Percentiles rank a stretch among this genome's conserved stretches.
These are phyloP conservation scores for Clarias pachynema DNA, from an alignment of 2,797 vertebrate species.

Conservation along the genomic window DNA sequence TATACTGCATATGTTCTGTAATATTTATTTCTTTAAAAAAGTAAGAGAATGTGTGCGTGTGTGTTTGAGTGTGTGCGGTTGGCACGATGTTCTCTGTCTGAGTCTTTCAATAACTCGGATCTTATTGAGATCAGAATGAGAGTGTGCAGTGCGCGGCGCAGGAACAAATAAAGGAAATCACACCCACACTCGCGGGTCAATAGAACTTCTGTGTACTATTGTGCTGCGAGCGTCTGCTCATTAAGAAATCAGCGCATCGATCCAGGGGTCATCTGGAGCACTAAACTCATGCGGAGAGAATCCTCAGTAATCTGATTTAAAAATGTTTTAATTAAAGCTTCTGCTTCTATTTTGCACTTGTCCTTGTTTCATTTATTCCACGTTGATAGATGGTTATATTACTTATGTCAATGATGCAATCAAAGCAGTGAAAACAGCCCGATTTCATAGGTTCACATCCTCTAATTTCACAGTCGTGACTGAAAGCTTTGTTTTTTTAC, in stretches of 20 bases:
- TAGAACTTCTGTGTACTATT: neutral
- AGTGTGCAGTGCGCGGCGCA: conserved; percentile 22
- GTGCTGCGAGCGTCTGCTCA: neutral
- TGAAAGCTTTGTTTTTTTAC: neutral
- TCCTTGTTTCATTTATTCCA: neutral
- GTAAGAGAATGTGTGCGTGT: neutral
- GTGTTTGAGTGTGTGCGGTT: neutral
- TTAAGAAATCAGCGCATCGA: conserved; percentile 29
- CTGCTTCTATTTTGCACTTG: neutral
- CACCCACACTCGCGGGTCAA: neutral
- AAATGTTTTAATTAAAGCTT: conserved; percentile 9
- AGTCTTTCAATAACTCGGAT: conserved; percentile 43
- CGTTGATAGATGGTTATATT: conserved; percentile 15
- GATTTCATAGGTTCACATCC: neutral
- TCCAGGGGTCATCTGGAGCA: neutral
- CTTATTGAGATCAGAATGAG: conserved; percentile 41
- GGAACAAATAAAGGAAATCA: conserved; percentile 40
- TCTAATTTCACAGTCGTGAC: neutral
- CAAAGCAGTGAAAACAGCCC: neutral
- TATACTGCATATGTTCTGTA: neutral
- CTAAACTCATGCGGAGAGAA: neutral
- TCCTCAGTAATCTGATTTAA: neutral
- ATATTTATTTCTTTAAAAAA: too few species aligned
- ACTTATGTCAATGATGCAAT: neutral
- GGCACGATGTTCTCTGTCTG: conserved; percentile 18